These are phyloP conservation scores for Anolis sagrei DNA, from an alignment of 2,113 vertebrate species.

Conservation along the genomic window DNA sequence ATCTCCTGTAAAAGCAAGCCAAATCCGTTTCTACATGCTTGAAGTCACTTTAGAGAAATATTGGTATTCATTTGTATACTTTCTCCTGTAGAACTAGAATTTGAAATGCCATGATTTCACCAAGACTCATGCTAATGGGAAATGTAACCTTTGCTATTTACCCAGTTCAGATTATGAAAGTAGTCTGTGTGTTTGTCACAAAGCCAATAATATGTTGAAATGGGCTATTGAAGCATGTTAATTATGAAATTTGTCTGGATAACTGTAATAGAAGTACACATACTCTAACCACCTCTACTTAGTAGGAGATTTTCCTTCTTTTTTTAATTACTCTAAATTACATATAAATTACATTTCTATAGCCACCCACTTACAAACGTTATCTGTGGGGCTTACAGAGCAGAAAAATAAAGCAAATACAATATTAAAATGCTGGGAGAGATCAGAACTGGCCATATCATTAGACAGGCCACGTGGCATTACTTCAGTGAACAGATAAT, in stretches of 20 bases:
- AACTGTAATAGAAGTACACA: not conserved
- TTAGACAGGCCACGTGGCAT: not conserved
- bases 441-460: not conserved
- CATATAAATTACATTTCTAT: not conserved
- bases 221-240: not conserved
- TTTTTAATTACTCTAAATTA: not conserved
- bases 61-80: not conserved
- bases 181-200: not conserved
- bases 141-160: slow-evolving; percentile 18
- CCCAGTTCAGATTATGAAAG: not conserved
- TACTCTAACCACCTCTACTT: too few species aligned
- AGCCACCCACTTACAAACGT: not conserved
- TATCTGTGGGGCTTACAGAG: not conserved
- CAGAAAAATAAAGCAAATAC: not conserved
- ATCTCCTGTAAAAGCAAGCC: slow-evolving; percentile 25
- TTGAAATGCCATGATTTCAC: not conserved
- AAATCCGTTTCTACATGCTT: slow-evolving; percentile 19
- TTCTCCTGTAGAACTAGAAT: not conserved
- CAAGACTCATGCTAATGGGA: slow-evolving; percentile 2
- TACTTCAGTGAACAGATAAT: not conserved
- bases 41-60: not conserved
- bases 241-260: not conserved
- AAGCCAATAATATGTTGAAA: not conserved
- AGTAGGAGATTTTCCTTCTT: not conserved
- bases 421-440: not conserved